phyloP scores from a whole-genome alignment of 2,797 vertebrate genomes.

The Micrastur ruficollis region DNA sequence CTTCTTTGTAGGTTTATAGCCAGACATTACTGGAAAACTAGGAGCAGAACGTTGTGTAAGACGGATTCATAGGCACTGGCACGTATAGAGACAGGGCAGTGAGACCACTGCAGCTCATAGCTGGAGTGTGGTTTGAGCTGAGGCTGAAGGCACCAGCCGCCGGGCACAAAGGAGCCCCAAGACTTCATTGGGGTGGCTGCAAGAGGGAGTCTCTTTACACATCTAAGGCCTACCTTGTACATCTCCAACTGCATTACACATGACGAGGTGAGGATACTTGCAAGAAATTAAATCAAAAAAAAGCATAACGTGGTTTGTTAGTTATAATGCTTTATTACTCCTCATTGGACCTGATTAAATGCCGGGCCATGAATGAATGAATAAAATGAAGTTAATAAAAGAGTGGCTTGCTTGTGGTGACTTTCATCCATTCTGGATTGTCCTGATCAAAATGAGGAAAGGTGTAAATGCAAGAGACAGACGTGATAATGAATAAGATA shows the following conservation, averaged over 20 bases:
- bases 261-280: neutral
- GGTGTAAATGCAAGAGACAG: neutral
- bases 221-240: neutral
- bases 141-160: neutral
- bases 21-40: neutral
- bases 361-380: neutral
- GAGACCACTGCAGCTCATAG: neutral
- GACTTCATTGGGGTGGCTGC: neutral
- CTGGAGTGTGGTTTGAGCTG: neutral
- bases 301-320: neutral
- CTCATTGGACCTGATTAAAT: neutral
- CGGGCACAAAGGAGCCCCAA: neutral
- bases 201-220: neutral
- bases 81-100: rapidly evolving
- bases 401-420: neutral
- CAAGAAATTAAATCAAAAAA: neutral
- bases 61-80: neutral
- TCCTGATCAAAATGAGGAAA: neutral
- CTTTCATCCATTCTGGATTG: neutral
- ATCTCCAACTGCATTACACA: neutral
- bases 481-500: neutral
- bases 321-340: neutral
- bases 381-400: neutral
- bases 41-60: neutral
- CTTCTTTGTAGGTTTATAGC: neutral